These are phyloP conservation scores for Meiosimyza platycephala DNA, from an alignment of 2,888 invertebrate species.

Conservation along the genomic window DNA sequence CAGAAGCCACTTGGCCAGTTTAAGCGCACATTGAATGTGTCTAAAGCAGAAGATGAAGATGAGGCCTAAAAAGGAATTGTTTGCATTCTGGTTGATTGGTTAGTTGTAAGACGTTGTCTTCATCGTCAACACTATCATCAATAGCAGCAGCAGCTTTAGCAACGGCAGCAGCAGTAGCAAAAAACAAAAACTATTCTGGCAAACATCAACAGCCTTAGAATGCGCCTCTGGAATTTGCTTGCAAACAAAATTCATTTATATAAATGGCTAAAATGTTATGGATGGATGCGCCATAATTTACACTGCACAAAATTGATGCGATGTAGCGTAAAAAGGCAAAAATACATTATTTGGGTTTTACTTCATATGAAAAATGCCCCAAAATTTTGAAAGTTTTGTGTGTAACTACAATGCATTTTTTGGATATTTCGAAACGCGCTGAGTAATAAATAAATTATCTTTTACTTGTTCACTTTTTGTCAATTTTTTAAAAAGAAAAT, in stretches of 20 bases:
- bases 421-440: too few relatives aligned
- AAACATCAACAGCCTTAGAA: constrained; percentile 16
- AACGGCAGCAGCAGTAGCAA: background rate
- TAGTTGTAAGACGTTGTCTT: constrained; percentile 27
- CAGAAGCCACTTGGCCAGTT: constrained; percentile 28
- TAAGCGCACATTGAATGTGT: constrained; percentile 24
- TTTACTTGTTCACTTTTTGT: too few relatives aligned
- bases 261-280: constrained; percentile 19
- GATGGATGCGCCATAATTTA: constrained; percentile 10
- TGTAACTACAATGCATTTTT: too few relatives aligned
- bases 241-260: constrained; percentile 28
- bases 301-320: background rate
- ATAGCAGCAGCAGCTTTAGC: constrained; percentile 4
- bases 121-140: constrained; percentile 19
- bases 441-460: too few relatives aligned
- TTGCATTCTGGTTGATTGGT: constrained; percentile 32
- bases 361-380: too few relatives aligned
- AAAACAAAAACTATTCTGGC: background rate
- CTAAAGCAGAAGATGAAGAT: constrained; percentile 1
- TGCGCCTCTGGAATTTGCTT: constrained; percentile 23
- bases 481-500: too few relatives aligned
- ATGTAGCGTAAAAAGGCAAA: too few relatives aligned
- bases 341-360: too few relatives aligned
- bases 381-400: too few relatives aligned
- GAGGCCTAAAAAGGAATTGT: constrained; percentile 33